These are phyloP conservation scores for Adelosebastes latens DNA, from an alignment of 2,797 vertebrate species.

Conservation along the genomic window DNA sequence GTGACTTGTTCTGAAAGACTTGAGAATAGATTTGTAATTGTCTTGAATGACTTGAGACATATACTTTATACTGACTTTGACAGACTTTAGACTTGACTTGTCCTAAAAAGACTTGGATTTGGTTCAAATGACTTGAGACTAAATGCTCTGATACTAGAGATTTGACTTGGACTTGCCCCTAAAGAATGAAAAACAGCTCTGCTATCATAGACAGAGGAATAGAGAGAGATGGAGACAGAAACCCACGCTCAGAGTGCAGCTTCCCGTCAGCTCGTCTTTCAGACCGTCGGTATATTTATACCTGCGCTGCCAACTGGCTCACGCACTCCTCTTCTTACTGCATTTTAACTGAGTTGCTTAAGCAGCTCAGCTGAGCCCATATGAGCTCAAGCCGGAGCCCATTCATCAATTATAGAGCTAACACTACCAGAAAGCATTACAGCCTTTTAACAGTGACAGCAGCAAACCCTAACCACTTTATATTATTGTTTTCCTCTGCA, in stretches of 20 bases:
- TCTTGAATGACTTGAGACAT: neutral
- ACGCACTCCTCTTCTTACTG: constrained; percentile 14
- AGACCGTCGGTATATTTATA: constrained; percentile 32
- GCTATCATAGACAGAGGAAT: neutral
- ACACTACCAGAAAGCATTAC: neutral
- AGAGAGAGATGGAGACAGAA: neutral
- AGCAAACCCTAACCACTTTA: neutral
- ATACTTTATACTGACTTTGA: neutral
- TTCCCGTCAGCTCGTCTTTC: constrained; percentile 39
- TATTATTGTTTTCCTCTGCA: constrained; percentile 5
- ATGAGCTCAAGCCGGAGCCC: neutral
- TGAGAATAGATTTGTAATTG: neutral
- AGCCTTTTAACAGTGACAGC: neutral
- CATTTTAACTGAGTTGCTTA: constrained; percentile 11
- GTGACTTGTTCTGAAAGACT: neutral
- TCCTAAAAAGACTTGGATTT: neutral
- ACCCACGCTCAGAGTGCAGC: neutral
- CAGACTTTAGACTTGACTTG: neutral
- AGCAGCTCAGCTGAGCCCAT: constrained; percentile 6
- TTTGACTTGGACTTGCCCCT: neutral
- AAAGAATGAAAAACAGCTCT: neutral
- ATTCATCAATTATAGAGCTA: constrained; percentile 15
- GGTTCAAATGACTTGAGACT: neutral
- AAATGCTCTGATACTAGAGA: neutral
- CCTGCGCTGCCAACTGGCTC: constrained; percentile 22